Evolutionary conservation across 2,797 vertebrate species (phyloP), one percentile per base, ranked within the genome.

Genomic region (Phaenicophaeus curvirostris): DNA sequence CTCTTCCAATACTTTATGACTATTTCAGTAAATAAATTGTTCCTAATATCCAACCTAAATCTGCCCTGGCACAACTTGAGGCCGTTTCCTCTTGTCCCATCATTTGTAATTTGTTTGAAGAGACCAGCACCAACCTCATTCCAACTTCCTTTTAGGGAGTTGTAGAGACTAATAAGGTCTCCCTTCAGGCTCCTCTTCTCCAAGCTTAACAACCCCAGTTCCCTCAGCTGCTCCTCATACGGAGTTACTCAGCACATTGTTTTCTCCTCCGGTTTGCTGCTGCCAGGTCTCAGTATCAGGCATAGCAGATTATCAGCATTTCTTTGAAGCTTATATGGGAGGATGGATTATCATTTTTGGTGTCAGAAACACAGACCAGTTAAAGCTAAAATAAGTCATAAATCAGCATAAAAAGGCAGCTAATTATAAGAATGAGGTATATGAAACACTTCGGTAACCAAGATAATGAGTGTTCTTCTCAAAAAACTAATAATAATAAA

Each of bases 301-400:
- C 87, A 35, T 48, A 33, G 48, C 0, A 5, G 63, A 71, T 88
- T 88, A 95, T 84, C 90, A 93, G 65, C 53, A 48, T 84, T 90
- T 89, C 90, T 96, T 82, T 94, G 91, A 85, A 90, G 87, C 27
- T 90, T 68, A 18, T 51, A 48, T 42, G 62, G 74, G 86, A 91
- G 72, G 66, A 24, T 42, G 46, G 83, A 67, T 94, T 89, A 94
- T 71, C 55, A 50, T 59, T 89, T 93, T 74, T 89, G 48, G 78
- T 2, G 11, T 84, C 80, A 93, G 71, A 84, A 94, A 73, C 75
- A 61, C 1, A 8, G 33, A 50, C 57, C 41, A 75, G 68, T 88
- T 94, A 88, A 84, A 83, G 20, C 59, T 91, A 71, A 91, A 90
- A 28, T 78, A 86, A 86, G 39, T 73, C 41, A 82, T 91, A 95